These are phyloP conservation scores for Trileptium ribeirensis DNA, from an alignment of 2,888 invertebrate species.

Conservation along the genomic window DNA sequence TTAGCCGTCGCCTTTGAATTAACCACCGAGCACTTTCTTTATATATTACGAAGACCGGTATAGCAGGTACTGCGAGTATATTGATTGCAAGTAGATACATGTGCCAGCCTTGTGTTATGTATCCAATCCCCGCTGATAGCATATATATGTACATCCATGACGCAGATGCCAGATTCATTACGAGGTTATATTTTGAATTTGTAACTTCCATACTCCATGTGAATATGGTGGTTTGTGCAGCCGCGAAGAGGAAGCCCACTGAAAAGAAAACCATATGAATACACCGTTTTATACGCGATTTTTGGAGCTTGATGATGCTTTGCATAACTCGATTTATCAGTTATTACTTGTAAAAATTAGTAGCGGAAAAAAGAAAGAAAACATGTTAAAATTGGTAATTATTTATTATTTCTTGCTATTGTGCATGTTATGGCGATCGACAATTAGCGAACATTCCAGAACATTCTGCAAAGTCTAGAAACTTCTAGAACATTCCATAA, in stretches of 20 bases:
- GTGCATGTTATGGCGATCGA: too few species aligned
- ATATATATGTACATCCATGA: conserved; percentile 22
- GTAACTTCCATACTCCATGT: conserved; percentile 23
- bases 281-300: too few species aligned
- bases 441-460: too few species aligned
- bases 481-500: too few species aligned
- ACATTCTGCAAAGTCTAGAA: too few species aligned
- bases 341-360: too few species aligned
- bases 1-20: conserved; percentile 14
- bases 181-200: conserved; percentile 7
- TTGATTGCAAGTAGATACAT: background rate
- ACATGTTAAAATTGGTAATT: too few species aligned
- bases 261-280: too few species aligned
- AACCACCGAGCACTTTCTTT: conserved; percentile 24
- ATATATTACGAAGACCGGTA: background rate
- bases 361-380: too few species aligned
- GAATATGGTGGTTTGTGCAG: conserved; percentile 3
- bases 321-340: too few species aligned
- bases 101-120: conserved; percentile 6
- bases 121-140: background rate
- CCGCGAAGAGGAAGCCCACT: background rate
- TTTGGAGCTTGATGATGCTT: too few species aligned
- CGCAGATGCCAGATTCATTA: conserved; percentile 14
- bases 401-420: too few species aligned
- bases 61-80: conserved; percentile 8